Evolutionary conservation across 2,888 invertebrate species (phyloP), one percentile per base, ranked within the genome.

Genomic region (Lumbricus terrestris): DNA sequence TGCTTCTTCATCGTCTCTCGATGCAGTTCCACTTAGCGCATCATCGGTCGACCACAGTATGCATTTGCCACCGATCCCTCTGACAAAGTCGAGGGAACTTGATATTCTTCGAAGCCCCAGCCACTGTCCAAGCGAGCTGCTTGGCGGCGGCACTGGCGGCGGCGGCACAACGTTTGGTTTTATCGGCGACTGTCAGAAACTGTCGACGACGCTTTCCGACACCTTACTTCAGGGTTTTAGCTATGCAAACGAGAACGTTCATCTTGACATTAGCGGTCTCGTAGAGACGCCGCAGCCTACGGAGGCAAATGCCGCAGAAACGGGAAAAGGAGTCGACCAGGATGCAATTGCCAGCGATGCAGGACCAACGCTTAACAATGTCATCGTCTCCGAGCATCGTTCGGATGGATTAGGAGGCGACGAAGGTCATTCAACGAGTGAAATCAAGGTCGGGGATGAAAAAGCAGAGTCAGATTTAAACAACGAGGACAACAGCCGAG

Each of bases 221-320:
- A 69, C 69, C n/a, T 69, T 69, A n/a, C 69, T 69, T 69, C 69
- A 69, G 69, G 69, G 69, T n/a, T 69, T 69, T 69, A n/a, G n/a
- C 69, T 69, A 69, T 69, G 69, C 69, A 69, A 69, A 69, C 8
- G 69, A 69, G 69, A 69, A 69, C n/a, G 69, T 69, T 69, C 69
- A 69, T 69, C 69, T 69, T n/a, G 69, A 69, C 69, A 69, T 69
- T n/a, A 69, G 69, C n/a, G 69, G 69, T 69, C n/a, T 69, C 29
- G 69, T 69, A 69, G 69, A 69, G n/a, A 69, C 69, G n/a, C 69
- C 69, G n/a, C 69, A 69, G 69, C 69, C 29, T 69, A 4, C 29
- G 29, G n/a, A n/a, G 69, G 29, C 8, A n/a, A 69, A 69, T n/a
- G n/a, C 29, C 69, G n/a, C 29, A 11, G 69, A 69, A n/a, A n/a